These are phyloP conservation scores for Phyllotreta cruciferae DNA, from an alignment of 2,888 invertebrate genomes.

Conservation along the genomic window DNA sequence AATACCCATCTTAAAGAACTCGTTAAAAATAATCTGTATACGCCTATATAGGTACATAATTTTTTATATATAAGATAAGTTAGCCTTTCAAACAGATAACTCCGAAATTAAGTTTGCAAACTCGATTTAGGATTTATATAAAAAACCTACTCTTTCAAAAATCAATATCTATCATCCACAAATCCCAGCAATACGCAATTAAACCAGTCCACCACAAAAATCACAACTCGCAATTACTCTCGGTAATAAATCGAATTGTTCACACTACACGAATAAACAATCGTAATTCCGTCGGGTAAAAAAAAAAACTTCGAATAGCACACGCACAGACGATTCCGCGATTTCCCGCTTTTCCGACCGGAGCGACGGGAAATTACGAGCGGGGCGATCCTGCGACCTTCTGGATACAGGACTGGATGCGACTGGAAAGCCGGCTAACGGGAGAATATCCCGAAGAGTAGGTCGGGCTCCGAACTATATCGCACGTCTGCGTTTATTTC, in stretches of 20 bases:
- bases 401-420: slow-evolving; percentile 46
- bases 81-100: too few relatives aligned
- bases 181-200: slow-evolving; percentile 2
- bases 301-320: slow-evolving; percentile 8
- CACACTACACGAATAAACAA: slow-evolving; percentile 3
- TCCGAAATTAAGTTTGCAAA: too few relatives aligned
- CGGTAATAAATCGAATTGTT: slow-evolving; percentile 5
- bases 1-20: too few relatives aligned
- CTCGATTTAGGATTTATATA: neutral
- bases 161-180: slow-evolving; percentile 8
- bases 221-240: neutral
- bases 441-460: slow-evolving; percentile 38
- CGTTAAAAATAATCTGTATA: too few relatives aligned
- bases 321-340: neutral
- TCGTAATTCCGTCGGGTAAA: neutral
- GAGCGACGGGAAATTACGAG: slow-evolving; percentile 27
- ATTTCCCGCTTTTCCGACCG: slow-evolving; percentile 19
- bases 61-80: too few relatives aligned
- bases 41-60: too few relatives aligned
- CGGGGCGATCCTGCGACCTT: slow-evolving; percentile 32
- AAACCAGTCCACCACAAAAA: slow-evolving; percentile 1
- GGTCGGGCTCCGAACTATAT: slow-evolving; percentile 44
- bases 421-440: slow-evolving; percentile 37
- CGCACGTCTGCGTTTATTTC: slow-evolving; percentile 43
- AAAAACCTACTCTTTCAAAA: slow-evolving; percentile 7